Percentiles rank a stretch among this genome's conserved stretches.
Evolutionary conservation across 2,888 invertebrate species (phyloP).

Genomic region (Campopleginae sp.): DNA sequence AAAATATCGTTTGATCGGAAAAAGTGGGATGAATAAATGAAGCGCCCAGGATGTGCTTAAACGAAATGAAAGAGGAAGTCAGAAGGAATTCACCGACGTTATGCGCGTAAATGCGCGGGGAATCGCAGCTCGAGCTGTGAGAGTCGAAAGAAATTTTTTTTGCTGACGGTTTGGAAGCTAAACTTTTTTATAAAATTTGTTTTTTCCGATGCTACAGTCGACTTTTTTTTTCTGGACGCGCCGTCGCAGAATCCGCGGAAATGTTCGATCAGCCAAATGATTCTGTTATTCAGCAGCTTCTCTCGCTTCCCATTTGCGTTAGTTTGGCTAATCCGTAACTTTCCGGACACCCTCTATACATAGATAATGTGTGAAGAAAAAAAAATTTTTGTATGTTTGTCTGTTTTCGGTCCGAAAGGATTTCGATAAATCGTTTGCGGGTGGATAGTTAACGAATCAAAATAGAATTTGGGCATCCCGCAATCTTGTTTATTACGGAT

Average conservation of each 20-base stretch:
- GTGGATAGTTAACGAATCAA: neutral
- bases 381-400: neutral
- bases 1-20: neutral
- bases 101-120: no score
- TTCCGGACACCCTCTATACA: conserved; percentile 7
- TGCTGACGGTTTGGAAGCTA: neutral
- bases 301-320: neutral
- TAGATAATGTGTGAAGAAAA: neutral
- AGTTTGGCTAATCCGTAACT: neutral
- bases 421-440: neutral
- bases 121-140: neutral
- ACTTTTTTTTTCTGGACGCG: neutral
- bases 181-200: neutral
- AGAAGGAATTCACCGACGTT: neutral
- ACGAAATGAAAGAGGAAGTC: neutral
- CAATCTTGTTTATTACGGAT: conserved; percentile 1
- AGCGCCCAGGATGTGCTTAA: neutral
- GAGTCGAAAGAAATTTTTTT: neutral
- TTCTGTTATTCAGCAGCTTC: neutral
- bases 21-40: neutral
- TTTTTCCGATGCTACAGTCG: neutral
- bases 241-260: neutral
- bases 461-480: conserved; percentile 3
- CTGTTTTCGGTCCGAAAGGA: neutral
- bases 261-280: neutral